Percentiles rank a stretch among this genome's conserved stretches.
Evolutionary conservation across 2,888 invertebrate genomes (phyloP).

Genomic region (Clusia tigrina): DNA sequence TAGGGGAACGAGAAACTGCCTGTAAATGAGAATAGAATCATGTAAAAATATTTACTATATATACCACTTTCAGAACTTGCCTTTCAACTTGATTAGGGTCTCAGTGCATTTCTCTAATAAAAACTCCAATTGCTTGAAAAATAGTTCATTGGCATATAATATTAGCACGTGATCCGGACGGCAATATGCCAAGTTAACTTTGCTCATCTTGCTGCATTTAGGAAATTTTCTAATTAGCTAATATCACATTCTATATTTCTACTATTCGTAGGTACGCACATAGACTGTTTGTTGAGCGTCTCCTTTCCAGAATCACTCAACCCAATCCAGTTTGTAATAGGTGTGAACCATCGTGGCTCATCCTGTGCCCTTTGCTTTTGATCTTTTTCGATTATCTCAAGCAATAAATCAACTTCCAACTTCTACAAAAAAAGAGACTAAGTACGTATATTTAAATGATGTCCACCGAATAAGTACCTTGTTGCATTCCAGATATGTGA

Average conservation of each 20-base stretch:
- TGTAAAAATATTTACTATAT: background rate
- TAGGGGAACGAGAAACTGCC: constrained; percentile 50
- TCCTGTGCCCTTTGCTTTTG: constrained; percentile 19
- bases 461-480: constrained; percentile 40
- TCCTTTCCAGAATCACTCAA: constrained; percentile 20
- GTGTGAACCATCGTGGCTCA: constrained; percentile 29
- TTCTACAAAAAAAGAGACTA: constrained; percentile 40
- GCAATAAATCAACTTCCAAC: constrained; percentile 46
- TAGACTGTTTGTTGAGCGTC: constrained; percentile 37
- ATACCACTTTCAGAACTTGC: constrained; percentile 33
- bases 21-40: constrained; percentile 25
- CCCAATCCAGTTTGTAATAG: constrained; percentile 33
- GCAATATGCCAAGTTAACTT: constrained; percentile 48
- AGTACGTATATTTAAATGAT: background rate
- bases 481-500: constrained; percentile 58
- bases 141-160: constrained; percentile 54
- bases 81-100: constrained; percentile 36
- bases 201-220: constrained; percentile 45
- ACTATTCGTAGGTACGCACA: constrained; percentile 36
- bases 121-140: constrained; percentile 51
- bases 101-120: constrained; percentile 46
- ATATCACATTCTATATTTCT: background rate
- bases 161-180: constrained; percentile 59
- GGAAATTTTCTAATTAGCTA: constrained; percentile 6
- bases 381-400: constrained; percentile 42